Conservation (phyloP, 23 tunicate species). For the Diplosoma virens region DNA sequence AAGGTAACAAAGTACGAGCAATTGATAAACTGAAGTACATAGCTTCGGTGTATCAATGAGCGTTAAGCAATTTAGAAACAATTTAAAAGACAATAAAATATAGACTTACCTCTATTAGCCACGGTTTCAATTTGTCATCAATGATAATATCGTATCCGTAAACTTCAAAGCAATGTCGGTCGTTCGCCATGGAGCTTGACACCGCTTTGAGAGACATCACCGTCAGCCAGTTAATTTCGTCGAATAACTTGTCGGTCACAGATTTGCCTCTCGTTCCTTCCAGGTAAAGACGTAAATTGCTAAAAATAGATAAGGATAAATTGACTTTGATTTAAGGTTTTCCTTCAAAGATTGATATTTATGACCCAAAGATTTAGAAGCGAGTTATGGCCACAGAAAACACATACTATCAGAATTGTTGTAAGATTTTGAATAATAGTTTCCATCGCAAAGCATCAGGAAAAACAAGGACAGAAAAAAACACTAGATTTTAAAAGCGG, state of each 20-base stretch:
- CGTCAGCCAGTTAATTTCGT: slow-evolving; percentile 94
- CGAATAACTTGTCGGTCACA: slow-evolving; percentile 95
- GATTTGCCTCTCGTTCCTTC: slow-evolving; percentile 90
- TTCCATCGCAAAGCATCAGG: too few species aligned
- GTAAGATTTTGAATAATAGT: too few species aligned
- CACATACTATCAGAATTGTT: too few species aligned
- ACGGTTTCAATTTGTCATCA: slow-evolving; percentile 96
- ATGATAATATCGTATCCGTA: slow-evolving; percentile 98
- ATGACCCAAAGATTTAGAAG: too few species aligned
- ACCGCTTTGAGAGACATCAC: slow-evolving; percentile 97
- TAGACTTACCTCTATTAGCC: slow-evolving; percentile 89
- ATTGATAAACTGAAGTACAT: neutral
- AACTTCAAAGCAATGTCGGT: slow-evolving; percentile 97
- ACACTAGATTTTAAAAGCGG: too few species aligned
- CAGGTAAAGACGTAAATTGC: slow-evolving; percentile 89
- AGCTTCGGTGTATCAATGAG: neutral
- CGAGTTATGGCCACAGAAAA: too few species aligned
- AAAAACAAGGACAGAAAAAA: too few species aligned
- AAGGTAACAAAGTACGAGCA: neutral
- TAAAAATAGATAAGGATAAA: too few species aligned
- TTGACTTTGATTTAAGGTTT: too few species aligned
- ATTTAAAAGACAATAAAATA: neutral
- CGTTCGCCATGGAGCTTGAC: slow-evolving; percentile 90
- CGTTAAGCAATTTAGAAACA: too few species aligned
- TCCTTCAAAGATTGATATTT: too few species aligned